These are phyloP conservation scores for Hydractinia symbiolongicarpus DNA, from an alignment of 30 jellyfish, hydroid and myxozoan species.

Conservation along the genomic window DNA sequence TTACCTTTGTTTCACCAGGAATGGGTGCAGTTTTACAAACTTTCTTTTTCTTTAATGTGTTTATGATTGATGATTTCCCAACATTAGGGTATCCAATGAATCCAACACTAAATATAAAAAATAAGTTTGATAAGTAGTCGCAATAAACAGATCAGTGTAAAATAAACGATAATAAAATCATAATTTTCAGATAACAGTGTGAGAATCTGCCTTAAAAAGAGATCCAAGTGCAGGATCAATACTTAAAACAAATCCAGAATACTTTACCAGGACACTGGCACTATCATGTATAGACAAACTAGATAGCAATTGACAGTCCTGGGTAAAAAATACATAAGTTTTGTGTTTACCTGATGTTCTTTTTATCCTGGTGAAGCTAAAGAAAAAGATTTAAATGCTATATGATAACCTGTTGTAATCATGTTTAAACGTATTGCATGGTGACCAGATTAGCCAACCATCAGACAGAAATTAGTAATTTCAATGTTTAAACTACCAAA, in stretches of 20 bases:
- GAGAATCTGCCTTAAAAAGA: too few species aligned
- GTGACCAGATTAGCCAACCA: too few species aligned
- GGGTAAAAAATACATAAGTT: constrained; percentile 5
- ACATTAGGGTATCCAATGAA: constrained; percentile 99
- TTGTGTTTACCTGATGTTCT: constrained; percentile 72
- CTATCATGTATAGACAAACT: background rate
- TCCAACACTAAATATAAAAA: constrained; percentile 64
- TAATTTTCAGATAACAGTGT: too few species aligned
- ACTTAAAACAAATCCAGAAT: background rate
- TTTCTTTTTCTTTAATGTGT: constrained; percentile 80
- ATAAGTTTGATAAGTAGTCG: too few species aligned
- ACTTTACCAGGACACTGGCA: constrained; percentile 23
- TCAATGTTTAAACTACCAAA: too few species aligned
- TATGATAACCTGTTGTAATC: too few species aligned
- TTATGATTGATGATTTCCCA: constrained; percentile 94
- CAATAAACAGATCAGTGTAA: too few species aligned
- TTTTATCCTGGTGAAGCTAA: constrained; percentile 89
- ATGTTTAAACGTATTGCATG: too few species aligned
- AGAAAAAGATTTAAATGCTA: background rate
- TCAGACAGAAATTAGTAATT: too few species aligned
- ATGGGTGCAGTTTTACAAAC: constrained; percentile 98
- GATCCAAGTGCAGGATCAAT: background rate
- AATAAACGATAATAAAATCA: too few species aligned
- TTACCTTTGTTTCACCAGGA: constrained; percentile 98
- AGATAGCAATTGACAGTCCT: constrained; percentile 18